Percentiles rank a stretch among this genome's conserved stretches.
phyloP scores from a whole-genome alignment of 2,888 invertebrate genomes.

The Tipula helvola region DNA sequence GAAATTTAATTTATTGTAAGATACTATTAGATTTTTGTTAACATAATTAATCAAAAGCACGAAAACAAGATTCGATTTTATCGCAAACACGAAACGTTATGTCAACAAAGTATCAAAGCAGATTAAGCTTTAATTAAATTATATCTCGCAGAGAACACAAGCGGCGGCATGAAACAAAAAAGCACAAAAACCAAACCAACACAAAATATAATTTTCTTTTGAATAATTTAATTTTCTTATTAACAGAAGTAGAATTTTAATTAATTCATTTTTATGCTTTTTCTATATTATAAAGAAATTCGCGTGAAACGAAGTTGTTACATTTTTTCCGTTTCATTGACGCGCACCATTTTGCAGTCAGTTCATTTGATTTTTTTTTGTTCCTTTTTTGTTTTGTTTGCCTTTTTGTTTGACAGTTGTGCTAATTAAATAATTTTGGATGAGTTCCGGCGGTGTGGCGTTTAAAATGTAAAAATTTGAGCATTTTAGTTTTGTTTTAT shows the following conservation, averaged over 20 bases:
- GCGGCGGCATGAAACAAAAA: background rate
- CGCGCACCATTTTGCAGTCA: background rate
- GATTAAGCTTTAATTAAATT: background rate
- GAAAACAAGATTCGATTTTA: too few relatives aligned
- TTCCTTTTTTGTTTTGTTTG: background rate
- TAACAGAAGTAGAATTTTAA: background rate
- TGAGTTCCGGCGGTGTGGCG: background rate
- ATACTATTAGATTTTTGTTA: too few relatives aligned
- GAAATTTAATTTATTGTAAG: background rate
- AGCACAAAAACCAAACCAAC: background rate
- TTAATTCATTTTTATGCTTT: background rate
- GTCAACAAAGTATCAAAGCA: background rate
- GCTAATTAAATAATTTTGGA: background rate
- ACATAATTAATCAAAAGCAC: too few relatives aligned
- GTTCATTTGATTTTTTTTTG: background rate
- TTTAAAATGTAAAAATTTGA: too few relatives aligned
- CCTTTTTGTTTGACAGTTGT: background rate
- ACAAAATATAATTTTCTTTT: background rate
- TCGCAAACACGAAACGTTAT: background rate
- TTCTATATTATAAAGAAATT: background rate
- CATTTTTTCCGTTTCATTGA: background rate
- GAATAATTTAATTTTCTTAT: slow-evolving; percentile 4
- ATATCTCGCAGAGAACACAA: background rate
- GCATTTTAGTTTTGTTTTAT: too few relatives aligned
- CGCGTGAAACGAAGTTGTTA: background rate